Evolutionary conservation across 1,140 invertebrate genomes (phyloP).

Genomic region (Drosophila pectinifera): DNA sequence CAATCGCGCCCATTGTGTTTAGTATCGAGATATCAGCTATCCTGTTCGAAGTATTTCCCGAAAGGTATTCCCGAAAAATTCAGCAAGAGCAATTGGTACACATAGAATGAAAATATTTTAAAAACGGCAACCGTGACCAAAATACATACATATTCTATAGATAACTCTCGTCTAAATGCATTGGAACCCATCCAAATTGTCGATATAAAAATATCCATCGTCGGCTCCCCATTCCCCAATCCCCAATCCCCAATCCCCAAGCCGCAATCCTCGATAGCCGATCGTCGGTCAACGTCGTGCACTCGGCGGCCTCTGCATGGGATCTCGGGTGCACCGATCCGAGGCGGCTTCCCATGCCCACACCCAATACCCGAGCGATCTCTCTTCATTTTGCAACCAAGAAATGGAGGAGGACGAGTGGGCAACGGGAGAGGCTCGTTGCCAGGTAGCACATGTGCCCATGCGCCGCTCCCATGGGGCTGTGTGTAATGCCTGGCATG

Average conservation of each 20-base stretch:
- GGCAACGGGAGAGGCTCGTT: slow-evolving; percentile 19
- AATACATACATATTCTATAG: slow-evolving; percentile 81
- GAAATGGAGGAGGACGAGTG: neutral
- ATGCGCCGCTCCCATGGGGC: slow-evolving; percentile 30
- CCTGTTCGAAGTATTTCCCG: slow-evolving; percentile 28
- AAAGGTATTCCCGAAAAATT: slow-evolving; percentile 45
- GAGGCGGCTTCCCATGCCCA: slow-evolving; percentile 30
- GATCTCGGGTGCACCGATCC: slow-evolving; percentile 41
- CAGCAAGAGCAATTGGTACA: slow-evolving; percentile 60
- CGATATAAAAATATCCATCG: slow-evolving; percentile 83
- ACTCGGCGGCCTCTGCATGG: slow-evolving; percentile 34
- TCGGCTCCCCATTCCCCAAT: slow-evolving; percentile 38
- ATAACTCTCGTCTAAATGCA: slow-evolving; percentile 82
- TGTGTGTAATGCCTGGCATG: slow-evolving; percentile 58
- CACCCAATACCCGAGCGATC: slow-evolving; percentile 24
- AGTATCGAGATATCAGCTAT: slow-evolving; percentile 24
- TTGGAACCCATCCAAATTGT: slow-evolving; percentile 83
- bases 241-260: slow-evolving; percentile 17
- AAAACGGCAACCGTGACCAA: slow-evolving; percentile 80
- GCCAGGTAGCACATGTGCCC: slow-evolving; percentile 49
- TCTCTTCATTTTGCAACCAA: slow-evolving; percentile 17
- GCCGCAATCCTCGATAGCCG: slow-evolving; percentile 27
- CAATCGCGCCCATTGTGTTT: slow-evolving; percentile 20
- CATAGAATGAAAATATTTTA: slow-evolving; percentile 66
- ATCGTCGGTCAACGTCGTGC: slow-evolving; percentile 56